A percentile compares a stretch with the other conserved stretches of the same genome.
phyloP scores from a whole-genome alignment of 1,140 invertebrate species.

The Drosophila pruinosa region DNA sequence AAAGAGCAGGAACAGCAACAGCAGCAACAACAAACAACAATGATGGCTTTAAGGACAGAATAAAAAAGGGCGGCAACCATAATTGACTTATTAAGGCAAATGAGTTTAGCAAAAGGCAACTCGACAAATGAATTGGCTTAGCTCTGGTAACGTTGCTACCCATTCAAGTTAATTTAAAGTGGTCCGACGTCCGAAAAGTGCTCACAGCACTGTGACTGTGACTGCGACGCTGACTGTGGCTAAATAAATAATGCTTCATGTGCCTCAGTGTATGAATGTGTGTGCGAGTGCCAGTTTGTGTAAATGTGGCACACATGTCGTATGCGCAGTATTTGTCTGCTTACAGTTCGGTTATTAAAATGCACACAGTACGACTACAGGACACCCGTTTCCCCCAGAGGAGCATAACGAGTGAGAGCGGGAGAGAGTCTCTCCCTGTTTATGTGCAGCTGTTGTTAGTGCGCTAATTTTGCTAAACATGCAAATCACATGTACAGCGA shows the following conservation, averaged over 20 bases:
- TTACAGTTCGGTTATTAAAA: slow-evolving; percentile 67
- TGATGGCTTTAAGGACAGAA: not conserved
- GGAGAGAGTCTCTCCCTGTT: not conserved
- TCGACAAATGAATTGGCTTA: slow-evolving; percentile 61
- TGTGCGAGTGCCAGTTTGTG: slow-evolving; percentile 8
- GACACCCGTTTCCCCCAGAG: not conserved
- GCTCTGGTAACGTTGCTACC: slow-evolving; percentile 35
- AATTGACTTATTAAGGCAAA: slow-evolving; percentile 73
- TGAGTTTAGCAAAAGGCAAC: slow-evolving; percentile 51
- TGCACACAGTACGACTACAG: slow-evolving; percentile 42
- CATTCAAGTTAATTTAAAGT: slow-evolving; percentile 76
- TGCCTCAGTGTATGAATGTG: not conserved
- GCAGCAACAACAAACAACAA: slow-evolving; percentile 8
- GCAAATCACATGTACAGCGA: slow-evolving; percentile 70
- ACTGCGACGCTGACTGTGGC: slow-evolving; percentile 21
- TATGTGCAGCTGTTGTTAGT: slow-evolving; percentile 72
- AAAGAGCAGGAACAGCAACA: no score
- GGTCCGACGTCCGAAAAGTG: slow-evolving; percentile 31
- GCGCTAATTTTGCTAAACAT: slow-evolving; percentile 79
- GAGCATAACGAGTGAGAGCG: not conserved
- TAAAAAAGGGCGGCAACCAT: slow-evolving; percentile 29
- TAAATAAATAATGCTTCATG: slow-evolving; percentile 78
- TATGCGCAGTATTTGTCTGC: slow-evolving; percentile 66
- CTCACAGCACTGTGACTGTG: slow-evolving; percentile 5
- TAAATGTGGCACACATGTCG: slow-evolving; percentile 53